Percentiles rank a stretch among this genome's conserved stretches.
Evolutionary conservation across 1,140 invertebrate genomes (phyloP).

Genomic region (Drosophila fuyamai): DNA sequence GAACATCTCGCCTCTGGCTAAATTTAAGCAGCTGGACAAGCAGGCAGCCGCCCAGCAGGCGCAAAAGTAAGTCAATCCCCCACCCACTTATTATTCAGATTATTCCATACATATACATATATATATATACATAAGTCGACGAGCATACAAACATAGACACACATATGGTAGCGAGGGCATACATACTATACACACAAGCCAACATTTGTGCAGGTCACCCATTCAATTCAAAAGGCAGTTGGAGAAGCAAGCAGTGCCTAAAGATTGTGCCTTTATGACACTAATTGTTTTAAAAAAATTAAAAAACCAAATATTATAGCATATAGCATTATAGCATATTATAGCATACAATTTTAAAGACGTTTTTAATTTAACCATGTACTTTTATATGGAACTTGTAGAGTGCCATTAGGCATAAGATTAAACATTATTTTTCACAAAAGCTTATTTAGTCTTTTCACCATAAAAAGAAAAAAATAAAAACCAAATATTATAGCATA

Average conservation of each 20-base stretch:
- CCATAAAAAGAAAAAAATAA: no score
- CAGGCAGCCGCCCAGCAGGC: constrained; percentile 89
- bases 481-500: no score
- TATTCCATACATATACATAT: constrained; percentile 9
- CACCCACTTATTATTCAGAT: neutral
- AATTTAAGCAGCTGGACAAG: constrained; percentile 95
- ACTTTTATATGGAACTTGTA: no score
- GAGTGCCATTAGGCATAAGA: no score
- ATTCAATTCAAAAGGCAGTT: constrained; percentile 2
- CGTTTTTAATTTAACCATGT: no score
- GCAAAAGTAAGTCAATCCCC: constrained; percentile 88
- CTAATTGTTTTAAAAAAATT: no score
- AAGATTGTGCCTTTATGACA: no score
- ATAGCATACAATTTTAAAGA: no score
- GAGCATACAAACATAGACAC: constrained; percentile 7
- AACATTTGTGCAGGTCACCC: constrained; percentile 17
- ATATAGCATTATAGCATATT: no score
- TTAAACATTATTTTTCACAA: no score
- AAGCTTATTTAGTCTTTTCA: no score
- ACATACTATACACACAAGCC: neutral
- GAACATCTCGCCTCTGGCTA: constrained; percentile 93
- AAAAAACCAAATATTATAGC: no score
- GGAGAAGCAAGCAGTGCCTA: constrained; percentile 11
- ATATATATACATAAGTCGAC: neutral
- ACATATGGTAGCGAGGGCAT: constrained; percentile 13